phyloP scores from a whole-genome alignment of 2,797 vertebrate genomes.

The Nyctalus aviator region DNA sequence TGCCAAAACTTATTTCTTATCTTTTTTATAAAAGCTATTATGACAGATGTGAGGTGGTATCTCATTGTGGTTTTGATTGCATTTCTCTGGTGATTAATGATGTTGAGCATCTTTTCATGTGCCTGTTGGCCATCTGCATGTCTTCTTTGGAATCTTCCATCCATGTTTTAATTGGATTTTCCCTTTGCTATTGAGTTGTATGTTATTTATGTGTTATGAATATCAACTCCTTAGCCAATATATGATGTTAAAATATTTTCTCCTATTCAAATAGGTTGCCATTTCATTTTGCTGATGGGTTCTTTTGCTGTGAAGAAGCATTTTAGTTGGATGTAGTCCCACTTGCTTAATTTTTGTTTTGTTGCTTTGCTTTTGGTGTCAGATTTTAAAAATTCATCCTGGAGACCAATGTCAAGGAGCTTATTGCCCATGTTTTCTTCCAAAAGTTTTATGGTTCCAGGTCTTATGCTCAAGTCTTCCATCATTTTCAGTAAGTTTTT shows the following conservation, averaged over 20 bases:
- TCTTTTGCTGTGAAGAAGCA: not conserved
- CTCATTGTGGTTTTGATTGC: not conserved
- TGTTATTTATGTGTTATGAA: not conserved
- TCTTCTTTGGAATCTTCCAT: not conserved
- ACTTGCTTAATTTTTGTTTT: not conserved
- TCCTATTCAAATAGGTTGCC: not conserved
- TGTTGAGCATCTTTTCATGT: not conserved
- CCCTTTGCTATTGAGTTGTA: not conserved
- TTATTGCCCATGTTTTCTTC: not conserved
- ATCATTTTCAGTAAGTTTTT: not conserved
- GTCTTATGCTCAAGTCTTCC: not conserved
- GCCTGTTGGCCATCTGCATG: not conserved
- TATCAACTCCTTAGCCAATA: not conserved
- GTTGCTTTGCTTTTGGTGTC: not conserved
- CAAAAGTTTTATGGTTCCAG: not conserved
- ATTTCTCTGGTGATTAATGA: not conserved
- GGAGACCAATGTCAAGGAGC: not conserved
- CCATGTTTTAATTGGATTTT: not conserved
- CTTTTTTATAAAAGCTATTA: not conserved
- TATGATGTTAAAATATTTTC: not conserved
- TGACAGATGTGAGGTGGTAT: not conserved
- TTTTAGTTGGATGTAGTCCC: not conserved
- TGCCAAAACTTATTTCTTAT: not conserved
- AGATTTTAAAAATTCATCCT: not conserved
- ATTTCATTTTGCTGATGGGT: not conserved